A percentile compares a stretch with the other conserved stretches of the same genome.
phyloP scores from a whole-genome alignment of 1,140 invertebrate genomes.

The Campodea augens region DNA sequence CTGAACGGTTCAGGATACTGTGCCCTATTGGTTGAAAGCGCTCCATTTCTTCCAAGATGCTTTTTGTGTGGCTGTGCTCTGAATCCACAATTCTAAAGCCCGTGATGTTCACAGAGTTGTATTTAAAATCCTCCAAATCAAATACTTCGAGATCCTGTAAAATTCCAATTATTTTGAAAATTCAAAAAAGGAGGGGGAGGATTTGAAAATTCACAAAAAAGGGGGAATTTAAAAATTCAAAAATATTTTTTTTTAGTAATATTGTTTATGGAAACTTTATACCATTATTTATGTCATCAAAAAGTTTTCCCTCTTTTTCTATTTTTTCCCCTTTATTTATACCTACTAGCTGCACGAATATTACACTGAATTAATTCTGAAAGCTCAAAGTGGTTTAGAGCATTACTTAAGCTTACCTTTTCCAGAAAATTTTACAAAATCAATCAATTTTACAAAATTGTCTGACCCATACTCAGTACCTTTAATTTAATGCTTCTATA shows the following conservation, averaged over 20 bases:
- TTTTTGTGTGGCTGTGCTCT: constrained; percentile 48
- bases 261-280: constrained; percentile 1
- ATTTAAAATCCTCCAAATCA: constrained; percentile 82
- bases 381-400: no score
- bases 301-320: no score
- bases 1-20: constrained; percentile 49
- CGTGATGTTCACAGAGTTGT: constrained; percentile 85
- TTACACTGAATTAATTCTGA: no score
- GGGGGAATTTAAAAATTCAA: constrained; percentile 2
- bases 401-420: no score
- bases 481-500: no score
- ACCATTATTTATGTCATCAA: no score
- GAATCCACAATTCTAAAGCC: constrained; percentile 71
- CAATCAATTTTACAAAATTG: no score
- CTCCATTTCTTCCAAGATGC: constrained; percentile 67
- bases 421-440: no score
- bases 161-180: constrained; percentile 14
- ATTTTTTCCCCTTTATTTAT: no score
- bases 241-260: constrained; percentile 2
- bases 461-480: no score
- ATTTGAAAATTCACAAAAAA: constrained; percentile 1
- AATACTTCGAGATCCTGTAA: constrained; percentile 70
- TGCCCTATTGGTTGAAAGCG: constrained; percentile 65
- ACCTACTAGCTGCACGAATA: no score
- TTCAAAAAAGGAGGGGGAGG: no score